Evolutionary conservation across 2,797 vertebrate species (phyloP).

Genomic region (Cygnus olor): DNA sequence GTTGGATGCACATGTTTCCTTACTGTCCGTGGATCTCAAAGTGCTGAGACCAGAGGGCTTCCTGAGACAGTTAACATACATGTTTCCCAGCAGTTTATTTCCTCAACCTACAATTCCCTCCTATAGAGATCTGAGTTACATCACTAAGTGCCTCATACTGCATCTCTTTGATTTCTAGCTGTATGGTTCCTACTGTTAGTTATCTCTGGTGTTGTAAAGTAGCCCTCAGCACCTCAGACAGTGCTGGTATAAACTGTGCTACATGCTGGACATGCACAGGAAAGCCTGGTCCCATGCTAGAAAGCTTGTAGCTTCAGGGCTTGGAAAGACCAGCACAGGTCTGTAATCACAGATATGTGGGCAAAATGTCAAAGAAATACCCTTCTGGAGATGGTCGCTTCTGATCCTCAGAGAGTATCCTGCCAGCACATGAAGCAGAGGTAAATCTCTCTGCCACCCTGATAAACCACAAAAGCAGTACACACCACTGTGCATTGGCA

Average conservation of each 20-base stretch:
- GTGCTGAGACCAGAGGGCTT: not conserved
- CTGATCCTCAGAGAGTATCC: not conserved
- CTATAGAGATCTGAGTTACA: not conserved
- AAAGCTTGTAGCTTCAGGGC: not conserved
- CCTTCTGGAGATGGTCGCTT: not conserved
- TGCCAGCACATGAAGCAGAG: slow-evolving; percentile 13
- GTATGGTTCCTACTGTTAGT: not conserved
- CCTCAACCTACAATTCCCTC: not conserved
- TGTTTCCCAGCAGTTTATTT: not conserved
- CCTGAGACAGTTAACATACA: not conserved
- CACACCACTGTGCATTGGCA: not conserved
- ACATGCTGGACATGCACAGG: not conserved
- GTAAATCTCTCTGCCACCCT: slow-evolving; percentile 5
- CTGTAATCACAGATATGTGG: slow-evolving; percentile 26
- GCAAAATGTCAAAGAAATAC: slow-evolving; percentile 36
- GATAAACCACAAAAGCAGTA: not conserved
- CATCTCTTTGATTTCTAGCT: not conserved
- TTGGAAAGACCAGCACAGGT: not conserved
- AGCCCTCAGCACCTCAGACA: not conserved
- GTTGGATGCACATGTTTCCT: not conserved
- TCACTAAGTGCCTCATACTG: not conserved
- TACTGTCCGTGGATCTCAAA: not conserved
- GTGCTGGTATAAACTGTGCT: not conserved
- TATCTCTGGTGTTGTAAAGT: not conserved
- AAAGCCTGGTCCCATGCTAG: not conserved